phyloP scores from a whole-genome alignment of 2,113 vertebrate genomes.

The Pluvialis apricaria region DNA sequence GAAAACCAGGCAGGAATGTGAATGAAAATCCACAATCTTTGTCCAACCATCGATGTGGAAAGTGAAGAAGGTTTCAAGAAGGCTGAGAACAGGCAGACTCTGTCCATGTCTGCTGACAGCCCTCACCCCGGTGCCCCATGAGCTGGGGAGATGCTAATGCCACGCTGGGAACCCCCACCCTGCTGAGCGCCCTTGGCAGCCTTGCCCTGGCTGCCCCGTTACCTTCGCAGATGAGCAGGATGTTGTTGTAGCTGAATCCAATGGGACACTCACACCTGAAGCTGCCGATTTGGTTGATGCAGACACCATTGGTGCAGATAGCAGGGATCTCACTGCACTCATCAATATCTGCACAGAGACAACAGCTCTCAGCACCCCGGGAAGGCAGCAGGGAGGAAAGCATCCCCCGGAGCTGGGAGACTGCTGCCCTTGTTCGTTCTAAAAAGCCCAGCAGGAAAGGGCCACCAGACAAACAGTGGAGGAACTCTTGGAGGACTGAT shows the following conservation, averaged over 20 bases:
- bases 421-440: not conserved
- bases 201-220: not conserved
- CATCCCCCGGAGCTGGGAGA: not conserved
- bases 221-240: conserved; percentile 93
- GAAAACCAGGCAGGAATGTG: not conserved
- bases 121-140: not conserved
- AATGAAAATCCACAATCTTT: not conserved
- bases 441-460: not conserved
- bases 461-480: not conserved
- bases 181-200: not conserved
- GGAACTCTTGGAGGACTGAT: not conserved
- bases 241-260: conserved; percentile 92
- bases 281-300: conserved; percentile 93
- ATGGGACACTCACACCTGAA: conserved; percentile 92
- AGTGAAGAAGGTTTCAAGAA: not conserved
- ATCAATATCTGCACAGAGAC: conserved; percentile 81
- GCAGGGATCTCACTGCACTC: conserved; percentile 90
- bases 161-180: not conserved
- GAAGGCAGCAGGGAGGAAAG: not conserved
- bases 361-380: not conserved
- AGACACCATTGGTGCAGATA: conserved; percentile 86
- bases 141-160: not conserved
- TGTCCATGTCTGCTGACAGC: not conserved
- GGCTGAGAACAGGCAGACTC: not conserved
- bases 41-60: rapidly evolving